These are phyloP conservation scores for Babyrousa celebensis DNA, from an alignment of 2,797 vertebrate species.

Conservation along the genomic window DNA sequence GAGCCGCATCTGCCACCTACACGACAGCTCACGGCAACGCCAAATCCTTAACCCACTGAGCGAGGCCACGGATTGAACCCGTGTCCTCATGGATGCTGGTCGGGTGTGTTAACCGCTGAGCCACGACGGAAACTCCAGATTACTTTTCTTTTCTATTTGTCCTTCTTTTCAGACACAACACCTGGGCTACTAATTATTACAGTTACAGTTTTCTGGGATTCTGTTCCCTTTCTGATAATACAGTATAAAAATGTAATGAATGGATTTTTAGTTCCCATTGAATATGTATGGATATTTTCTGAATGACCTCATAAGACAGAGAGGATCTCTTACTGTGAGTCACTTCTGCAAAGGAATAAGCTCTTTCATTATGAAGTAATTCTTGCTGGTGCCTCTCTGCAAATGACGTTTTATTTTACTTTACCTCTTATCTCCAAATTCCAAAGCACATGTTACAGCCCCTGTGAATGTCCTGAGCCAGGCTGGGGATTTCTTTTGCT, in stretches of 20 bases:
- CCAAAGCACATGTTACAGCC: not conserved
- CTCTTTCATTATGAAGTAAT: conserved; percentile 31
- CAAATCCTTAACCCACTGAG: no score
- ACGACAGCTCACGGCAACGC: no score
- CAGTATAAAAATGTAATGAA: not conserved
- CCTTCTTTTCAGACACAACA: not conserved
- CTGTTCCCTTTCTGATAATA: not conserved
- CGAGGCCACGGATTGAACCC: no score
- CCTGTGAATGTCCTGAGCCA: not conserved
- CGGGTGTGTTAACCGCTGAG: no score
- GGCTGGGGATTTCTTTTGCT: not conserved
- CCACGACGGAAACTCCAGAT: no score
- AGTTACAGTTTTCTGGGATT: conserved; percentile 12
- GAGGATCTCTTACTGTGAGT: not conserved
- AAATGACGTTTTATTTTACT: not conserved
- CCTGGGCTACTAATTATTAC: not conserved
- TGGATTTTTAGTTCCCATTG: not conserved
- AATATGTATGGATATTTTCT: conserved; percentile 13
- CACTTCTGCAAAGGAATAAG: not conserved
- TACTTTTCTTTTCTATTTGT: not conserved
- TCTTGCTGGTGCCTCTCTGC: conserved; percentile 20
- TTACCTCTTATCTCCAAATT: not conserved
- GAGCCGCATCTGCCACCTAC: no score
- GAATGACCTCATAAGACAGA: not conserved
- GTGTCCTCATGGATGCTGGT: no score